Evolutionary conservation across 2,113 vertebrate species (phyloP).

Genomic region (Aegotheles bennettii): DNA sequence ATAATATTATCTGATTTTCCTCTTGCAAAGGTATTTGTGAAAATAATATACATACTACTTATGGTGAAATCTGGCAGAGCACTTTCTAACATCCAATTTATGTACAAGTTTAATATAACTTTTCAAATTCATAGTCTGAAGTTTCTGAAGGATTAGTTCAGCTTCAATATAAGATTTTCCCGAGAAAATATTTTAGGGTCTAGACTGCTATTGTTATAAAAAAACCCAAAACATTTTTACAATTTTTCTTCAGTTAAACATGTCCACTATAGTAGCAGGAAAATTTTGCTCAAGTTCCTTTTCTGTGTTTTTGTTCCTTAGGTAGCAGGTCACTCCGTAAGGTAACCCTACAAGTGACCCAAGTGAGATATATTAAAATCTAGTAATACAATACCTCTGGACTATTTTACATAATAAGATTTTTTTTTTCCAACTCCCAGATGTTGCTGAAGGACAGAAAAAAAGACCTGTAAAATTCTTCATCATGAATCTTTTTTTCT

Average conservation of each 20-base stretch:
- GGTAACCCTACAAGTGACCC: conserved; percentile 45
- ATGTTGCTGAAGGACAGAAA: conserved; percentile 61
- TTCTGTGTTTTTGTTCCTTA: conserved; percentile 38
- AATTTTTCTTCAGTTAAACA: not conserved
- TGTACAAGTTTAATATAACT: not conserved
- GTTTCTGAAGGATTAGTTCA: not conserved
- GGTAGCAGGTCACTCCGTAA: conserved; percentile 45
- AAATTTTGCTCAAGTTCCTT: not conserved
- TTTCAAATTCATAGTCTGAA: not conserved
- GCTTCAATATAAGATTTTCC: not conserved
- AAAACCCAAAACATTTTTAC: not conserved
- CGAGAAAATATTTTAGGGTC: not conserved
- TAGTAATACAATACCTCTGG: conserved; percentile 46
- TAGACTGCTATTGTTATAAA: not conserved
- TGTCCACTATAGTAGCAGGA: not conserved
- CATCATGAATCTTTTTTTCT: conserved; percentile 72
- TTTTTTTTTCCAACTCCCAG: conserved; percentile 58
- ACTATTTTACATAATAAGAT: conserved; percentile 65
- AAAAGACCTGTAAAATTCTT: conserved; percentile 74
- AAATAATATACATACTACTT: not conserved
- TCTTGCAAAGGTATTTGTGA: not conserved
- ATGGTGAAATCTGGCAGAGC: not conserved
- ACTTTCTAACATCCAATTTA: not conserved
- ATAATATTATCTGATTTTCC: not conserved
- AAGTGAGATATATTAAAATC: conserved; percentile 55